Evolutionary conservation across 2,888 invertebrate species (phyloP), one percentile per base, ranked within the genome.

Genomic region (Diloba caeruleocephala): DNA sequence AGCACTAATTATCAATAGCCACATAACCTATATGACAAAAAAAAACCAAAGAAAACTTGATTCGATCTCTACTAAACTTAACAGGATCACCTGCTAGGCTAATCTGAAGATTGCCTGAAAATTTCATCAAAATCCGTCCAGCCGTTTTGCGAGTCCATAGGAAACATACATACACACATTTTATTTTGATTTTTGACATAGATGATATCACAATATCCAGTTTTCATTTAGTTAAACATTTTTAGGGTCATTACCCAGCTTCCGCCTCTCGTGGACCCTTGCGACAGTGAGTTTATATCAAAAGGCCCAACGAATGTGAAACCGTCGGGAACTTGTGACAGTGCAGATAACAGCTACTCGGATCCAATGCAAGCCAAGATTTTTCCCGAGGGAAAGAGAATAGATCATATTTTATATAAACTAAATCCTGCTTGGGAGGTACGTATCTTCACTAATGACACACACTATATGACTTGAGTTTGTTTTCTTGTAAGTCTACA

Each of bases 341-440:
- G 83, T 55, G 68, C 95, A 4, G 95, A 95, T 63, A 99, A 99
- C 85, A 97, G 97, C 68, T 99, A 98, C 82, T 96, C 97, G 0
- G 87, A 94, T 44, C 82, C 89, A 0, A 91, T 87, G 36, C 74
- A 92, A 42, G 89, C 94, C 1, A 90, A 93, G 49, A 82, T 85
- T 8, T 89, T 90, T 43, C 96, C 97, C 0, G 90, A 95, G 31
- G 99, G 99, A 12, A 97, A 97, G 84, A 95, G 99, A 57, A 98
- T 99, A 70, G 99, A 99, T 92, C 98, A 99, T 84, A 96, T 99
- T 67, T 91, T 99, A 72, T 97, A 96, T 82, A 93, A 85, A 64
- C 66, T 81, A 0, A 80, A 76, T 51, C 60, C 86, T 39, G 46
- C 61, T 28, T 87, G 84, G 77, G 78, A 90, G 85, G 92, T 91